phyloP scores from a whole-genome alignment of 2,888 invertebrate genomes.

The Allolobophora icterica region DNA sequence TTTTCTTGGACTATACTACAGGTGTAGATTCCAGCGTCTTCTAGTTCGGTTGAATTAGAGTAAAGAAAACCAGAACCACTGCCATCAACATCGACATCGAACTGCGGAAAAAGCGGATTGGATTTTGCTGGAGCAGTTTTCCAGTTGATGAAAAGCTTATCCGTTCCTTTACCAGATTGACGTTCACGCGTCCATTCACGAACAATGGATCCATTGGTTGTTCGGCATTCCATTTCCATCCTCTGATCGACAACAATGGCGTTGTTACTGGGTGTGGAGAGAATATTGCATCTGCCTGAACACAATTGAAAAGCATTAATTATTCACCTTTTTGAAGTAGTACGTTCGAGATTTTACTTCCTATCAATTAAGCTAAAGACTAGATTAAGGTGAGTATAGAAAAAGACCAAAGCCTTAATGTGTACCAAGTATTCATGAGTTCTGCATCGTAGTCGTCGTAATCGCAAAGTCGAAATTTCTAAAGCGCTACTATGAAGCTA shows the following conservation, averaged over 20 bases:
- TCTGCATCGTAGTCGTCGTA: too few species aligned
- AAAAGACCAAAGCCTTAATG: too few species aligned
- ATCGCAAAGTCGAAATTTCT: too few species aligned
- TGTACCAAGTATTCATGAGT: too few species aligned
- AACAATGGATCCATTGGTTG: background rate
- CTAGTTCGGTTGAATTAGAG: background rate
- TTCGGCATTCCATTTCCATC: background rate
- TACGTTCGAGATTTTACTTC: background rate
- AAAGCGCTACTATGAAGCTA: too few species aligned
- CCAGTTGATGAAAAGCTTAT: background rate
- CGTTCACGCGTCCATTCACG: background rate
- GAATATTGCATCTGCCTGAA: background rate
- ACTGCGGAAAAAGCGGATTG: background rate
- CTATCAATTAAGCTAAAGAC: too few species aligned
- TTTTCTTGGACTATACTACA: background rate
- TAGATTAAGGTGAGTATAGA: too few species aligned
- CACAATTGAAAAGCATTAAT: background rate
- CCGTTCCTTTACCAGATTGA: background rate
- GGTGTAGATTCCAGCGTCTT: background rate
- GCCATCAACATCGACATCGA: background rate
- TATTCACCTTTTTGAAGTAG: background rate
- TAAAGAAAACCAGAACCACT: background rate
- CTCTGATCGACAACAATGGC: background rate
- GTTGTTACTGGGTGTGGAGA: background rate
- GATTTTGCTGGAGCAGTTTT: background rate